Base-by-base conservation (phyloP, 2,797 vertebrate genomes). In the Pogoniulus pusillus region DNA sequence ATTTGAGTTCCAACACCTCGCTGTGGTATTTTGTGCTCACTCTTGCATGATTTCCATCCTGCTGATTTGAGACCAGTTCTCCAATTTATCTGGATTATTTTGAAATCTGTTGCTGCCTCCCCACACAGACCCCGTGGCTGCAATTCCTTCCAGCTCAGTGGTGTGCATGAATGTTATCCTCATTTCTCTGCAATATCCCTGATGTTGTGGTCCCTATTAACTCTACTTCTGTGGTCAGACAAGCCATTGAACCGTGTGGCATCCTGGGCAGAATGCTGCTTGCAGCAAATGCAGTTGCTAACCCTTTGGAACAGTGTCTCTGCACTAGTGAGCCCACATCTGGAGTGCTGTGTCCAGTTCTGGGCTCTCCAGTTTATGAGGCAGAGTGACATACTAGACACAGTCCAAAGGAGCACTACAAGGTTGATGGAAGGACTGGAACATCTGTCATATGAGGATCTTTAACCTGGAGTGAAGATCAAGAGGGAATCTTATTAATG, bases 1-100 rank as follows among this genome's bases (percentile, higher is more conserved):
- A 23, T 69, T 49, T 58, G 32, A 62, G 85, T 85, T 93, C 91
- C 86, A 94, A 34, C 88, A 94, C 75, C 84, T 95, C 73, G 3
- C 79, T 87, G 89, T 78, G 87, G 39, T 57, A 87, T 94, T 94
- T 93, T 76, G 73, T 0, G 0, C 59, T 90, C 2, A 0, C 66
- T 93, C 84, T 91, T 72, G 73, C 78, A 35, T 83, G 82, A 94
- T 94, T 95, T 94, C 79, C 89, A 82, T 83, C 87, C 87, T 59
- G 82, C 89, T 93, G 89, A 92, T 79, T 57, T 78, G 73, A 95
- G 85, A 94, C 72, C 49, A 87, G 9, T 81, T 90, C 66, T 73
- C 85, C 89, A 83, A 60, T 95, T 93, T 85, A 81, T 85, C 77
- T 64, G 29, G 39, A 89, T 78, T 66, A 58, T 94, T 94, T 91